These are phyloP conservation scores for Tylochromis polylepis DNA, from an alignment of 2,113 vertebrate species.

Conservation along the genomic window DNA sequence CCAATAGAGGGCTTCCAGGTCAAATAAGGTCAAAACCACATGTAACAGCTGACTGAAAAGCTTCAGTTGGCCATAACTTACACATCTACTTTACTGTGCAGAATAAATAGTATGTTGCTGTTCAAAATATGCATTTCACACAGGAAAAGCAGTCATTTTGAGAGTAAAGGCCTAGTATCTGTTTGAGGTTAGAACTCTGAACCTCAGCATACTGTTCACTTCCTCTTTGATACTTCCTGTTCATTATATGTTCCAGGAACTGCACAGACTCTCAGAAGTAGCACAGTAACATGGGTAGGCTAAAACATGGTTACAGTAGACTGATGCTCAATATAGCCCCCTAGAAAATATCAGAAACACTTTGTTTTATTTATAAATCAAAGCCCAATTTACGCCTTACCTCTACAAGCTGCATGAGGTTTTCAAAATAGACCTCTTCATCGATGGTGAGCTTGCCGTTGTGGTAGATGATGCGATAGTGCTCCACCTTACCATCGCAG, in stretches of 20 bases:
- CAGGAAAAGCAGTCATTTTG: not conserved
- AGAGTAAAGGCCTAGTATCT: not conserved
- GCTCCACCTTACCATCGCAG: constrained; percentile 95
- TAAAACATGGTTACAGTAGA: not conserved
- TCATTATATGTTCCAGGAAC: constrained; percentile 74
- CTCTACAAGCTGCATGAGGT: constrained; percentile 98
- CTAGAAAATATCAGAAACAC: not conserved
- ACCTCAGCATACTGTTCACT: constrained; percentile 36
- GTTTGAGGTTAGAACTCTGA: constrained; percentile 32
- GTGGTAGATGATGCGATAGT: constrained; percentile 94
- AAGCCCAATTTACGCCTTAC: constrained; percentile 57
- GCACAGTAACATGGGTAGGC: not conserved
- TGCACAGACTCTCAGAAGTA: constrained; percentile 10
- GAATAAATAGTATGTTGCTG: not conserved
- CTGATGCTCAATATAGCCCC: not conserved
- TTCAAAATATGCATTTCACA: not conserved
- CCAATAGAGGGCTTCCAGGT: constrained; percentile 42
- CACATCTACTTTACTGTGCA: not conserved
- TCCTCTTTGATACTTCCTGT: constrained; percentile 74
- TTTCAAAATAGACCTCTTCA: constrained; percentile 90
- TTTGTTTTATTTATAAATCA: not conserved
- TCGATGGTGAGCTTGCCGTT: constrained; percentile 93
- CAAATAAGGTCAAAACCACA: not conserved
- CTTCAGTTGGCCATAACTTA: not conserved
- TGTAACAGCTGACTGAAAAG: not conserved